phyloP scores from a whole-genome alignment of 2,797 vertebrate genomes.

The Tangara arthus region DNA sequence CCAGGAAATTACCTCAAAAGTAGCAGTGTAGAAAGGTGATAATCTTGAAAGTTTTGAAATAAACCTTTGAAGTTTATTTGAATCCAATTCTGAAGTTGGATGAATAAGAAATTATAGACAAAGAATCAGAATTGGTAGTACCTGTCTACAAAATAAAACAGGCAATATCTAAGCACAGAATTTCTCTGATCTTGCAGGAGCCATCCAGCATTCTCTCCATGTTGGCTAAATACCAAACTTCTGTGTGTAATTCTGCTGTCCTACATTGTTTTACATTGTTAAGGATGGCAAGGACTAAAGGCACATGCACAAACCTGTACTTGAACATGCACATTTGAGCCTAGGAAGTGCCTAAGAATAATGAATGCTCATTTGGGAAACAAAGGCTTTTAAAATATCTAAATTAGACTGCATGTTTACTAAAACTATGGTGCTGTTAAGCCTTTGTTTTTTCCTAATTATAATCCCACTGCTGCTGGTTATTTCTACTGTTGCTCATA shows the following conservation, averaged over 20 bases:
- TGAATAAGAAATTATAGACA: background rate
- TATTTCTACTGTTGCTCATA: background rate
- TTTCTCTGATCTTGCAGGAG: background rate
- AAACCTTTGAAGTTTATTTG: background rate
- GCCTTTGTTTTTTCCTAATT: background rate
- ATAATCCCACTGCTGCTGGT: background rate
- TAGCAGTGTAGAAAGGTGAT: background rate
- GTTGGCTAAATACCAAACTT: background rate
- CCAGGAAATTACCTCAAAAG: background rate
- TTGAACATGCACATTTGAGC: background rate
- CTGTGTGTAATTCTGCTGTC: background rate
- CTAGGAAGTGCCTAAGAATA: constrained; percentile 12
- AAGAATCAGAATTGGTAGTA: background rate
- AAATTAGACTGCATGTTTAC: background rate
- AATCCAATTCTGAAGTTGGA: background rate
- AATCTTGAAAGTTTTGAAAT: background rate
- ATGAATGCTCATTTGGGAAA: background rate
- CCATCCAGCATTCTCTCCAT: background rate
- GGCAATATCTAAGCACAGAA: accelerated
- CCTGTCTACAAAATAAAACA: background rate
- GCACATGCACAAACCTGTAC: background rate
- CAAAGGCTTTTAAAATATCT: background rate
- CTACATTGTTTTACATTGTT: background rate
- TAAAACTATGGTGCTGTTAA: background rate
- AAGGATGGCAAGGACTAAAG: background rate